Evolutionary conservation across 1,140 invertebrate species (phyloP).

Genomic region (Vanessa tameamea): DNA sequence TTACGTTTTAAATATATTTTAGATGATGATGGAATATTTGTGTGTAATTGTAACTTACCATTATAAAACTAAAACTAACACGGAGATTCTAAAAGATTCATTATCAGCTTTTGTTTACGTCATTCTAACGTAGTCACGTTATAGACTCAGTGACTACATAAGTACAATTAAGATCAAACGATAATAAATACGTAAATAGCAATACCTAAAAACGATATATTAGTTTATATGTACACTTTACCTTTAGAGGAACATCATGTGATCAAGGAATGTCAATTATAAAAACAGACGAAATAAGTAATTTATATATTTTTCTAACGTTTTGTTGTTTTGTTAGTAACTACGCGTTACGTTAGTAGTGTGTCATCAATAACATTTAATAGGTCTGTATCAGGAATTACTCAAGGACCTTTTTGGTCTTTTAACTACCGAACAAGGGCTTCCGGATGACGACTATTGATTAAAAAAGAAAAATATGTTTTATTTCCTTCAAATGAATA

Average conservation of each 20-base stretch:
- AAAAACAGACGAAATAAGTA: too few relatives aligned
- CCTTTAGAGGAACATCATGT: too few relatives aligned
- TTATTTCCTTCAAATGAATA: background rate
- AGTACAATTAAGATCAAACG: conserved; percentile 12
- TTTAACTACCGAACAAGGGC: conserved; percentile 14
- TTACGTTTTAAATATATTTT: too few relatives aligned
- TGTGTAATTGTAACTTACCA: background rate
- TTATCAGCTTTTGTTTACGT: conserved; percentile 33
- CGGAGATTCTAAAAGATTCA: conserved; percentile 1
- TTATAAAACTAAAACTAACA: background rate
- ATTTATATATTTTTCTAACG: too few relatives aligned
- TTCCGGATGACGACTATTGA: conserved; percentile 6
- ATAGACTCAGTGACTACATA: conserved; percentile 36
- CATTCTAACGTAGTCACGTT: conserved; percentile 20
- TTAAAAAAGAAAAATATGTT: background rate
- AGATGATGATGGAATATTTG: too few relatives aligned
- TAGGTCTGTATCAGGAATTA: conserved; percentile 25
- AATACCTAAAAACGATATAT: background rate
- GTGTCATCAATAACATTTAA: conserved; percentile 27
- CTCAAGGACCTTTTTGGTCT: conserved; percentile 21
- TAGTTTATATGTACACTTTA: too few relatives aligned
- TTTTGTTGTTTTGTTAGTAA: too few relatives aligned
- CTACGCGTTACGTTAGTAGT: too few relatives aligned
- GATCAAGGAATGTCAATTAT: background rate
- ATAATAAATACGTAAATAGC: background rate